Conservation (phyloP, 2,888 invertebrate species). For the Fissipunctia ypsillon region DNA sequence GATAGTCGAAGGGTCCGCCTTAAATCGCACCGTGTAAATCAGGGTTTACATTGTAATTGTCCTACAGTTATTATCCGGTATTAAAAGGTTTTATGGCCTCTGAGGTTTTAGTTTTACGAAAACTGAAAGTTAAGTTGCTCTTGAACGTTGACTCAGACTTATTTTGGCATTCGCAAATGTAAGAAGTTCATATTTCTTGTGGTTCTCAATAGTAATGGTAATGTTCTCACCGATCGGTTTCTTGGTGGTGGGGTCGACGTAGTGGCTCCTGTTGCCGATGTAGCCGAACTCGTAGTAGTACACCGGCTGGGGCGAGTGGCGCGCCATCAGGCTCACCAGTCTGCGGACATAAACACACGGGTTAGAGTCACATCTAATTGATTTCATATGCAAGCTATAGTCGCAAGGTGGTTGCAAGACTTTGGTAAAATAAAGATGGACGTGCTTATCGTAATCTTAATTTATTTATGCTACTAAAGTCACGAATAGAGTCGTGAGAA, state of each 20-base stretch:
- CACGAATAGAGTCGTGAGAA: too few relatives aligned
- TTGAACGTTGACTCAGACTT: neutral
- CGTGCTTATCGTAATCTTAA: too few relatives aligned
- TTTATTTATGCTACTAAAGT: too few relatives aligned
- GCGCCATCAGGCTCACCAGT: conserved; percentile 76
- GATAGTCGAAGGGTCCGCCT: too few relatives aligned
- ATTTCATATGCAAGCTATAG: too few relatives aligned
- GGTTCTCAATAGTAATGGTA: too few relatives aligned
- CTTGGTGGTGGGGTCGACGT: conserved; percentile 74
- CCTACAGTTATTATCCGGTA: neutral
- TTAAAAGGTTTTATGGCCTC: neutral
- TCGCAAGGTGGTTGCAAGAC: too few relatives aligned
- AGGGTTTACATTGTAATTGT: neutral
- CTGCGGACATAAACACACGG: too few relatives aligned
- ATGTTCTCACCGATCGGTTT: conserved; percentile 72
- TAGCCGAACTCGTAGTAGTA: conserved; percentile 81
- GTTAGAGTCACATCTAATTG: too few relatives aligned
- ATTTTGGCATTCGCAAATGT: neutral
- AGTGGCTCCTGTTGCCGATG: conserved; percentile 79
- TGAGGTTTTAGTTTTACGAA: neutral
- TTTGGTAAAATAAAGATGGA: too few relatives aligned
- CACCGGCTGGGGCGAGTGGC: conserved; percentile 73
- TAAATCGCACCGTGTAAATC: neutral
- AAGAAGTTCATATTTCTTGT: neutral
- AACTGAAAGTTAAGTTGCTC: neutral